Base-by-base conservation (phyloP, 2,113 vertebrate species). In the Choloepus hoffmanni region DNA sequence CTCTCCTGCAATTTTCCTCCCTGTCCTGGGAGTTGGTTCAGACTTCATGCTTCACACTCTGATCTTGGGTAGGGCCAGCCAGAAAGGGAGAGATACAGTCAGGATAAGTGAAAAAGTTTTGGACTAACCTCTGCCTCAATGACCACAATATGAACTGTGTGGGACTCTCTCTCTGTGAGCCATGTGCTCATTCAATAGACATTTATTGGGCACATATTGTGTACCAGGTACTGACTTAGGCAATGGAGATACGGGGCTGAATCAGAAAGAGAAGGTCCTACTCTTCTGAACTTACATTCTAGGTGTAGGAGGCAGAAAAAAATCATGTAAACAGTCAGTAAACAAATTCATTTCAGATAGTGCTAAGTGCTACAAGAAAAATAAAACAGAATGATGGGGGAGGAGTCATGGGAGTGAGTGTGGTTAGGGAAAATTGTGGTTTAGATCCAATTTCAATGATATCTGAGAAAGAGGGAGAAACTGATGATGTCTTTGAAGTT, bases 301-400 rank as follows among this genome's bases (percentile, higher is more conserved):
- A 4, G 16, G 15, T 0, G 1, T 30, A 26, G 86, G 60, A 65
- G 26, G 23, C 12, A 68, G 63, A 11, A 0, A 16, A 2, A 43
- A 36, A 45, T 5, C 45, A 10, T 2, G 0, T 48, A 0, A 1
- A 10, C 1, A 9, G 45, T n/a, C 21, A 28, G 26, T 21, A 19
- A 60, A 12, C 26, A 23, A 58, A 23, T 4, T 2, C 0, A 0
- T 60, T 43, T 19, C 58, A 43, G 65, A 78, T 60, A 16, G 15
- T 1, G 24, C 28, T 33, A 23, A 30, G 50, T 14, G 13, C 43
- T 0, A 7, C 21, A 48, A 63, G 40, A n/a, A 78, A 6, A 65
- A 12, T 15, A 24, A 33, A 36, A 21, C 2, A 7, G 7, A 7
- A n/a, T 26, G 24, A 18, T 1, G 50, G 67, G 30, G 58, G 7